phyloP scores from a whole-genome alignment of 2,888 invertebrate genomes.

The Chloroclysta siterata region DNA sequence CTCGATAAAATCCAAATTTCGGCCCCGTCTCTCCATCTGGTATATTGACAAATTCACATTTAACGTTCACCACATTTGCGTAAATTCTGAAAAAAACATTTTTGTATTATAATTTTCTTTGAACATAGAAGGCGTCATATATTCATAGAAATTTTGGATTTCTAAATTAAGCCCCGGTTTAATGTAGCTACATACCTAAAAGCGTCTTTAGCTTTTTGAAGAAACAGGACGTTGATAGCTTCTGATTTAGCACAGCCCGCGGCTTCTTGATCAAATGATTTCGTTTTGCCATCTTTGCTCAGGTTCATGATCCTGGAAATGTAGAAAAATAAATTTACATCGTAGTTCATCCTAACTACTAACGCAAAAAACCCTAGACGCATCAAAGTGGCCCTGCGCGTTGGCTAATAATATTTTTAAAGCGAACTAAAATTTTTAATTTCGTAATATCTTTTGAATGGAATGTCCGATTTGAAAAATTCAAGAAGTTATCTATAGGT shows the following conservation, averaged over 20 bases:
- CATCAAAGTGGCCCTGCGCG: too few relatives aligned
- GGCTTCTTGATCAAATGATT: conserved; percentile 91
- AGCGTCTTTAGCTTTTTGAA: conserved; percentile 86
- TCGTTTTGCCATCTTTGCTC: conserved; percentile 92
- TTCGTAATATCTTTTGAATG: too few relatives aligned
- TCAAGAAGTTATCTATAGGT: too few relatives aligned
- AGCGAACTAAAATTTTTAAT: too few relatives aligned
- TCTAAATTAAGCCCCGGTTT: not conserved
- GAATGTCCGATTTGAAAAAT: too few relatives aligned
- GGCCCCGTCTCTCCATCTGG: conserved; percentile 39
- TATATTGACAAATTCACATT: conserved; percentile 45
- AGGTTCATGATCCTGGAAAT: conserved; percentile 65
- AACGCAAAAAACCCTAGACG: too few relatives aligned
- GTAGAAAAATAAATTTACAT: too few relatives aligned
- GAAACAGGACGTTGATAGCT: conserved; percentile 86
- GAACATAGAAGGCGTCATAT: not conserved
- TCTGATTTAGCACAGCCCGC: conserved; percentile 90
- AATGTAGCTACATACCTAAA: conserved; percentile 43
- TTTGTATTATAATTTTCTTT: not conserved
- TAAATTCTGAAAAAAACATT: conserved; percentile 51
- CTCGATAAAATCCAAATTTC: conserved; percentile 48
- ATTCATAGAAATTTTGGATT: too few relatives aligned
- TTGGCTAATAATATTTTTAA: too few relatives aligned
- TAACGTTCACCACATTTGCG: conserved; percentile 50
- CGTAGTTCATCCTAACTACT: too few relatives aligned